Evolutionary conservation across 1,140 invertebrate species (phyloP).

Genomic region (Diuraphis noxia): DNA sequence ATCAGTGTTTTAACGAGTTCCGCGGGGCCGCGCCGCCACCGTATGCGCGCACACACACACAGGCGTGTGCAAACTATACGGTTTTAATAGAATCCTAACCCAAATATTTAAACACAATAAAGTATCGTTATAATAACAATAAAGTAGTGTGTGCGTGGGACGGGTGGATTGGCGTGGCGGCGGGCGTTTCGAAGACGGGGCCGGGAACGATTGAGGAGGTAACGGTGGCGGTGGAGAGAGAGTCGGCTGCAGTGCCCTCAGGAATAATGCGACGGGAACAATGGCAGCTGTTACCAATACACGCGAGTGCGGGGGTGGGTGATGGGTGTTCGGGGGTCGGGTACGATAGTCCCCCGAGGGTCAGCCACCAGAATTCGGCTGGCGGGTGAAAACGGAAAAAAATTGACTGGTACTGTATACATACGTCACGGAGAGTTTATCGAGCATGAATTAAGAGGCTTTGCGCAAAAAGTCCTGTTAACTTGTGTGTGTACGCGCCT

Average conservation of each 20-base stretch:
- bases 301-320: neutral
- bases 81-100: constrained; percentile 53
- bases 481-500: neutral
- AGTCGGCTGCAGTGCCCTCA: constrained; percentile 35
- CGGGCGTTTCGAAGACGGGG: neutral
- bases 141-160: neutral
- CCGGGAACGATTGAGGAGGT: neutral
- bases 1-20: constrained; percentile 53
- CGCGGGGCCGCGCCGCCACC: neutral
- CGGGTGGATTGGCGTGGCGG: neutral
- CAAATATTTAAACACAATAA: constrained; percentile 54
- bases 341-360: constrained; percentile 40
- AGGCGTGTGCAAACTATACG: neutral
- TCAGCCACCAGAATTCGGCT: constrained; percentile 41
- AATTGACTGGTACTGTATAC: constrained; percentile 30
- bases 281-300: constrained; percentile 51
- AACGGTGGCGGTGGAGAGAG: neutral
- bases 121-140: constrained; percentile 53
- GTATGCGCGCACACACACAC: neutral
- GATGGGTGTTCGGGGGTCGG: neutral
- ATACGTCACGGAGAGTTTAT: constrained; percentile 13
- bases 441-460: constrained; percentile 53
- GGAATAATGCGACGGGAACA: constrained; percentile 49
- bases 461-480: constrained; percentile 50
- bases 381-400: constrained; percentile 19